Percentiles rank a stretch among this genome's conserved stretches.
Conservation (phyloP, 2,113 vertebrate genomes). For the Phaetusa simplex region DNA sequence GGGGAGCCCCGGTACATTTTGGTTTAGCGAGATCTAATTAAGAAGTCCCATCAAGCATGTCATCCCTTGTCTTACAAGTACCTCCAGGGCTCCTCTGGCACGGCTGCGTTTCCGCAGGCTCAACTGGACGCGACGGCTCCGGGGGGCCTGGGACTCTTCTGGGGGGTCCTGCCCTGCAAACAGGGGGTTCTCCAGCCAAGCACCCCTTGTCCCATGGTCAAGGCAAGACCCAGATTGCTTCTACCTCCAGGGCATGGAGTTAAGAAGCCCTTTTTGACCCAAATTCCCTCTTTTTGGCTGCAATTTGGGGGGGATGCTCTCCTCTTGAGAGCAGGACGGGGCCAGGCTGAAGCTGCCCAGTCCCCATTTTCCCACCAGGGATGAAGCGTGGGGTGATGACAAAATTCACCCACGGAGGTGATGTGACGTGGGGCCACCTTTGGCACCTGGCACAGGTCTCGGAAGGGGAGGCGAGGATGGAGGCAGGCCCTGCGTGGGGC, state of each 20-base stretch:
- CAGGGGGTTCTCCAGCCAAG: neutral
- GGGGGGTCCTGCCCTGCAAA: neutral
- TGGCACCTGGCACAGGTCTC: neutral
- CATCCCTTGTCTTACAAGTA: conserved; percentile 52
- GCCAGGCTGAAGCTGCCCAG: neutral
- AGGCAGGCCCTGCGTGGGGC: neutral
- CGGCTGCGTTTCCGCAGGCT: rapidly evolving
- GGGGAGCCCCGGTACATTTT: neutral
- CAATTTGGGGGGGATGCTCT: neutral
- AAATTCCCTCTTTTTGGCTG: neutral
- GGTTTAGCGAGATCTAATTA: conserved; percentile 42
- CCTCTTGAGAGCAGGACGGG: neutral
- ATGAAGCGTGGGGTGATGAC: neutral
- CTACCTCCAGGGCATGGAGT: neutral
- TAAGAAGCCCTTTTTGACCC: neutral
- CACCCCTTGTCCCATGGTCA: neutral
- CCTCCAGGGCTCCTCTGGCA: neutral
- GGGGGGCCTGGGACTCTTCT: too few relatives aligned
- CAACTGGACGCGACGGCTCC: rapidly evolving
- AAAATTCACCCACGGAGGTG: neutral
- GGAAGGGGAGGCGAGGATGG: rapidly evolving
- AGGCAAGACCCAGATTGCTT: neutral
- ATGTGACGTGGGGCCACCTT: neutral
- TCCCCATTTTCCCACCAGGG: rapidly evolving
- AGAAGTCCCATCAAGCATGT: conserved; percentile 45